phyloP scores from a whole-genome alignment of 1,140 invertebrate species.

The Heliconius congener region DNA sequence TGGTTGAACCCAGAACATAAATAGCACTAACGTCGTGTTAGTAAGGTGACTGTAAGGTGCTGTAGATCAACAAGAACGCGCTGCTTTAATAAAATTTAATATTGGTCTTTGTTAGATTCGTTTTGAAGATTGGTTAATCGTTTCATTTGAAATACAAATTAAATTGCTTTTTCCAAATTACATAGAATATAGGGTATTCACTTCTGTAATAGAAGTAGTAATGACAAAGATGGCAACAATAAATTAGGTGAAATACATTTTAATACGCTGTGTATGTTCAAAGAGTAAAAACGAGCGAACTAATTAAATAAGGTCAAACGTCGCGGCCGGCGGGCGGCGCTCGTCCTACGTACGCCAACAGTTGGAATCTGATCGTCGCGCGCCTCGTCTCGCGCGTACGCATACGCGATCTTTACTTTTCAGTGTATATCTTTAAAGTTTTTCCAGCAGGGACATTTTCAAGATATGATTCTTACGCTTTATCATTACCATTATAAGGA shows the following conservation, averaged over 20 bases:
- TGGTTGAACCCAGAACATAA: conserved; percentile 69
- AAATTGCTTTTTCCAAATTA: background rate
- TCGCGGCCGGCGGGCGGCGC: conserved; percentile 58
- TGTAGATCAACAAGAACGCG: conserved; percentile 32
- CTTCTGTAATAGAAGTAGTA: conserved; percentile 36
- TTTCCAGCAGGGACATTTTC: background rate
- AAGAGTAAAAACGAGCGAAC: conserved; percentile 80
- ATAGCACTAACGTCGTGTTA: conserved; percentile 63
- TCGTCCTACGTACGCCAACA: conserved; percentile 59
- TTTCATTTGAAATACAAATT: background rate
- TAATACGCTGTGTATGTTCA: conserved; percentile 73
- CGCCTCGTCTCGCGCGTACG: conserved; percentile 41
- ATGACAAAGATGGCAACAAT: conserved; percentile 68
- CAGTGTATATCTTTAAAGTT: background rate
- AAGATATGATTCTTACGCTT: background rate
- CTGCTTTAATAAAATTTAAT: conserved; percentile 36
- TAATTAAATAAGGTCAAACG: conserved; percentile 81
- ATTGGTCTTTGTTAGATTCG: background rate
- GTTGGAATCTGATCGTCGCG: conserved; percentile 58
- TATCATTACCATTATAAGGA: background rate
- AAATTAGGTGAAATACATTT: conserved; percentile 73
- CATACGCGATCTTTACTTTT: conserved; percentile 29
- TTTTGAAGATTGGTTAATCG: background rate
- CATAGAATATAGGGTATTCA: background rate
- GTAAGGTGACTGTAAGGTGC: conserved; percentile 11